These are phyloP conservation scores for Pachyseris speciosa DNA, from an alignment of 64 coral and sea anemone genomes.

Conservation along the genomic window DNA sequence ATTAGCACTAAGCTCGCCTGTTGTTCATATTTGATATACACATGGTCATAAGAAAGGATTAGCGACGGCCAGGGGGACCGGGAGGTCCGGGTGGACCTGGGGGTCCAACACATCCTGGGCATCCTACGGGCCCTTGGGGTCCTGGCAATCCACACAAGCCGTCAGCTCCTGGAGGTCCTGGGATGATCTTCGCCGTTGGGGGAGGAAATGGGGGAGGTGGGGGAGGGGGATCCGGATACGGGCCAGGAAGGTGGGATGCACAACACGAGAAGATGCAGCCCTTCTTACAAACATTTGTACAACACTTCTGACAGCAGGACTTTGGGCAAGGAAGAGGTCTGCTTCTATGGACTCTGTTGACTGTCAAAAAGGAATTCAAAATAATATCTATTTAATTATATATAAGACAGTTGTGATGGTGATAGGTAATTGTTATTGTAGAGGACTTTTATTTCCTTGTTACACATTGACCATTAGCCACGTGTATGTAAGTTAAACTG, in stretches of 20 bases:
- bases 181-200: conserved; percentile 22
- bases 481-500: too few species aligned
- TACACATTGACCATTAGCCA: too few species aligned
- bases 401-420: background rate
- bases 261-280: conserved; percentile 34
- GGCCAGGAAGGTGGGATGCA: background rate
- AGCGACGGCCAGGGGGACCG: conserved; percentile 62
- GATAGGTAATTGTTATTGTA: too few species aligned
- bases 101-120: conserved; percentile 66
- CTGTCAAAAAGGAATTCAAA: background rate
- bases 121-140: conserved; percentile 61
- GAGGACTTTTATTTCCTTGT: too few species aligned
- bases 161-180: conserved; percentile 63
- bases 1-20: background rate
- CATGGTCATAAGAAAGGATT: background rate
- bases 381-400: background rate
- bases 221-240: conserved; percentile 6
- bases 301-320: conserved; percentile 21
- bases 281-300: conserved; percentile 19
- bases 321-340: conserved; percentile 9
- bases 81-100: conserved; percentile 77
- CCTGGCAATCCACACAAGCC: conserved; percentile 75
- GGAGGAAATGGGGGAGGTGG: conserved; percentile 52
- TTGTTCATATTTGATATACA: too few species aligned
- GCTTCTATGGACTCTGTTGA: conserved; percentile 29